A percentile compares a stretch with the other conserved stretches of the same genome.
Evolutionary conservation across 2,797 vertebrate species (phyloP).

Genomic region (Sciaenops ocellatus): DNA sequence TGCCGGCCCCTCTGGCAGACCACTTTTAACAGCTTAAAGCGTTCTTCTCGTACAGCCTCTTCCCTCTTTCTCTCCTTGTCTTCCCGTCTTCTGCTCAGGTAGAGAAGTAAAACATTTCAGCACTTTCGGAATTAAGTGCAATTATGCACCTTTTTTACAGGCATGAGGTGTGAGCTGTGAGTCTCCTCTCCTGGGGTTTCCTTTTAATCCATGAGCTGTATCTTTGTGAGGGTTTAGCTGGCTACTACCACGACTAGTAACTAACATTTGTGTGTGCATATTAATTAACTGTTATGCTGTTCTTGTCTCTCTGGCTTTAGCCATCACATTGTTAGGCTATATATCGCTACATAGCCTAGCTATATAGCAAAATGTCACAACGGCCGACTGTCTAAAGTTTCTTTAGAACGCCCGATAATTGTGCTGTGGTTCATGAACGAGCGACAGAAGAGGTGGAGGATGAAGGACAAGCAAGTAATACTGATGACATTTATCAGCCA

Average conservation of each 20-base stretch:
- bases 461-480: no score
- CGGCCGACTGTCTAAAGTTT: no score
- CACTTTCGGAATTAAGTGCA: conserved; percentile 45
- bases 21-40: conserved; percentile 64
- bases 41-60: conserved; percentile 47
- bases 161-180: background rate
- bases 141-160: conserved; percentile 3
- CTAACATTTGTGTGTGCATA: background rate
- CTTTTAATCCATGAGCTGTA: conserved; percentile 39
- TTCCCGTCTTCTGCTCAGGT: conserved; percentile 38
- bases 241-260: background rate
- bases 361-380: no score
- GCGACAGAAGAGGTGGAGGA: no score
- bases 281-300: no score
- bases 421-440: no score
- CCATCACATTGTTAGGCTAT: no score
- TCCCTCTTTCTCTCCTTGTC: conserved; percentile 25
- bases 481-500: no score
- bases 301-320: no score
- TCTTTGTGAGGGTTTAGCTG: conserved; percentile 6
- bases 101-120: conserved; percentile 26
- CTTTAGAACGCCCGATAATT: no score
- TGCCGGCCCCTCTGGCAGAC: conserved; percentile 54
- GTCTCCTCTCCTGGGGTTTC: conserved; percentile 20
- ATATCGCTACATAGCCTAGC: no score